These are phyloP conservation scores for Heliconius charithonia DNA, from an alignment of 2,888 invertebrate species.

Conservation along the genomic window DNA sequence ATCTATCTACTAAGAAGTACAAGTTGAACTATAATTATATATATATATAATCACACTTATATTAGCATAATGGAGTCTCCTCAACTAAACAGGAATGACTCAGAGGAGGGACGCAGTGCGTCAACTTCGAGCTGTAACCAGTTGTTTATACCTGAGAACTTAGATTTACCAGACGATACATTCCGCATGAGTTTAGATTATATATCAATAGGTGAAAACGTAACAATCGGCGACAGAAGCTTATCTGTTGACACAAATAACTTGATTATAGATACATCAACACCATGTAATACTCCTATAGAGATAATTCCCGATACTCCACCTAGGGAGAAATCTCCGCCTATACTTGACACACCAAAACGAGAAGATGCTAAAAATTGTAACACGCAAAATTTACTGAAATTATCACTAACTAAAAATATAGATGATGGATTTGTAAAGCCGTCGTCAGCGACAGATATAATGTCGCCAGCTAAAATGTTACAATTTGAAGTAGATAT, in stretches of 20 bases:
- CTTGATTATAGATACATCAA: conserved; percentile 42
- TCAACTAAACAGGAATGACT: conserved; percentile 53
- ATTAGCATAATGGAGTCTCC: conserved; percentile 62
- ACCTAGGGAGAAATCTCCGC: conserved; percentile 49
- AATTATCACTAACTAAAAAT: conserved; percentile 66
- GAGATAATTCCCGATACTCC: conserved; percentile 47
- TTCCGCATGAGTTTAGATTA: conserved; percentile 74
- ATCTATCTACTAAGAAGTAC: conserved; percentile 13
- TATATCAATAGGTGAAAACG: conserved; percentile 74
- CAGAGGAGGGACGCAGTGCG: conserved; percentile 53
- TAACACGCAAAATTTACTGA: conserved; percentile 59
- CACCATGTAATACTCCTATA: conserved; percentile 51
- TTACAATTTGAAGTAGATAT: conserved; percentile 72
- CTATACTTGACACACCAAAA: conserved; percentile 39
- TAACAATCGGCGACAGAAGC: conserved; percentile 66
- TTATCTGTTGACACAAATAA: conserved; percentile 57
- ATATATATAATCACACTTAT: not conserved
- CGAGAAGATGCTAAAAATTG: conserved; percentile 41
- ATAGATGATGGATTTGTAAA: conserved; percentile 69
- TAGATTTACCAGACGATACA: conserved; percentile 72
- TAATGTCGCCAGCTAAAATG: conserved; percentile 79
- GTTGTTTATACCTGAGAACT: conserved; percentile 64
- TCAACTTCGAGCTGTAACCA: conserved; percentile 66
- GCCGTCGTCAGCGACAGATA: conserved; percentile 70
- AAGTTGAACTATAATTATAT: not conserved